Base-by-base conservation (phyloP, 2,113 vertebrate genomes). In the Empidonax traillii region DNA sequence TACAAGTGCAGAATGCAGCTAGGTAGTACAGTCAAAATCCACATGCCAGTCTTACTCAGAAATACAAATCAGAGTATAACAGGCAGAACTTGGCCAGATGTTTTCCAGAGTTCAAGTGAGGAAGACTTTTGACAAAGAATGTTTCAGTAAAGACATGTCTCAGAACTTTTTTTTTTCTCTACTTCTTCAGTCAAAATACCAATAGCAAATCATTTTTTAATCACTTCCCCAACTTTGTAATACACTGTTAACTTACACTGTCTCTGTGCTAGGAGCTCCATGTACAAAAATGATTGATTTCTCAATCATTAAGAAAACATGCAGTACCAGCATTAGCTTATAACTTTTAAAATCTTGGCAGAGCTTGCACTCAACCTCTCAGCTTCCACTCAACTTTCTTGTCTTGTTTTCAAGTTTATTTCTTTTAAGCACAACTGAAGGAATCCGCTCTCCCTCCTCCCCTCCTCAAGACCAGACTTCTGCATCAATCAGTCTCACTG, bases 341-440 rank as follows among this genome's bases (percentile, higher is more conserved):
- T 93, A 94, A 94, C 87, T 93, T 85, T 73, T 77, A 68, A 95
- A 63, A 73, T 91, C 87, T 94, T 96, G 95, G 93, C 95, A 96
- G 79, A 90, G 67, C 56, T 77, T 71, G 30, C 62, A 39, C 79
- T 73, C 92, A 93, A 73, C 85, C 59, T 93, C 82, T 94, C 94
- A 95, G 75, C 72, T 93, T 95, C 85, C 91, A 93, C 91, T 96
- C 87, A 87, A 59, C 67, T 85, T 91, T 47, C 55, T 59, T 86
- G 82, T 52, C 93, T 90, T 94, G 90, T 96, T 96, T 93, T 91
- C 66, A 67, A 82, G 85, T 90, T 91, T 91, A 62, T 83, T 88
- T 93, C 91, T 90, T 93, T 95, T 71, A 69, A 92, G 76, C 61
- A 49, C 63, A 83, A 51, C 92, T 67, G 47, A 87, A 96, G 72